Evolutionary conservation across 2,797 vertebrate genomes (phyloP).

Genomic region (Macropodus opercularis): DNA sequence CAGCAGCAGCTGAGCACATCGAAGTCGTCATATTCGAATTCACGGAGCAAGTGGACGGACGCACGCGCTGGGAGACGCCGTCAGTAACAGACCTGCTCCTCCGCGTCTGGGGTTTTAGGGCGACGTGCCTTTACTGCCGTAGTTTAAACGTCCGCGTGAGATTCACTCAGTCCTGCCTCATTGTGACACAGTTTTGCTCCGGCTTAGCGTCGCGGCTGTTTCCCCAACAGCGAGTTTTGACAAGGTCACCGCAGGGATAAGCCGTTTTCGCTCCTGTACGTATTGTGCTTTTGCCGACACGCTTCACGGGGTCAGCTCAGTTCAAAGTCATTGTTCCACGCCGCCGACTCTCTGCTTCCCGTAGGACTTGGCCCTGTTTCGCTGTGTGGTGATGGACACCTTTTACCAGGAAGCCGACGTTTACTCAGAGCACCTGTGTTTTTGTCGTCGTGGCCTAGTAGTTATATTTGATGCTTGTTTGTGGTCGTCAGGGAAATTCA

Average conservation of each 20-base stretch:
- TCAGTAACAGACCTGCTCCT: too few species aligned
- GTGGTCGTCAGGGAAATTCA: too few species aligned
- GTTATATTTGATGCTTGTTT: too few species aligned
- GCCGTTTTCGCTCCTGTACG: background rate
- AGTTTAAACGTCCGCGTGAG: too few species aligned
- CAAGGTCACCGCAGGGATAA: constrained; percentile 9
- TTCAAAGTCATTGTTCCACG: constrained; percentile 30
- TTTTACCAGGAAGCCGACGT: constrained; percentile 1
- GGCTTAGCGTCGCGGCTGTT: constrained; percentile 20
- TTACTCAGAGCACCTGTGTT: background rate
- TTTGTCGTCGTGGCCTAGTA: background rate
- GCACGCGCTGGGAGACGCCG: too few species aligned
- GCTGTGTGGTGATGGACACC: constrained; percentile 13
- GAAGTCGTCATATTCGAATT: too few species aligned
- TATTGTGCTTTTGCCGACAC: constrained; percentile 6
- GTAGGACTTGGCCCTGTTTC: background rate
- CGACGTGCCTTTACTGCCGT: too few species aligned
- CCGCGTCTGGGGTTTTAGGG: too few species aligned
- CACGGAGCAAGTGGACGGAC: too few species aligned
- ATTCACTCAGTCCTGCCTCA: background rate
- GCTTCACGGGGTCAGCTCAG: background rate
- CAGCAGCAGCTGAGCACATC: too few species aligned
- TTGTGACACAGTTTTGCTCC: constrained; percentile 11
- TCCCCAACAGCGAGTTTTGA: constrained; percentile 18
- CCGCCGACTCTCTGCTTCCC: constrained; percentile 1